phyloP scores from a whole-genome alignment of 1,140 invertebrate genomes.

The Chrysoperla carnea region DNA sequence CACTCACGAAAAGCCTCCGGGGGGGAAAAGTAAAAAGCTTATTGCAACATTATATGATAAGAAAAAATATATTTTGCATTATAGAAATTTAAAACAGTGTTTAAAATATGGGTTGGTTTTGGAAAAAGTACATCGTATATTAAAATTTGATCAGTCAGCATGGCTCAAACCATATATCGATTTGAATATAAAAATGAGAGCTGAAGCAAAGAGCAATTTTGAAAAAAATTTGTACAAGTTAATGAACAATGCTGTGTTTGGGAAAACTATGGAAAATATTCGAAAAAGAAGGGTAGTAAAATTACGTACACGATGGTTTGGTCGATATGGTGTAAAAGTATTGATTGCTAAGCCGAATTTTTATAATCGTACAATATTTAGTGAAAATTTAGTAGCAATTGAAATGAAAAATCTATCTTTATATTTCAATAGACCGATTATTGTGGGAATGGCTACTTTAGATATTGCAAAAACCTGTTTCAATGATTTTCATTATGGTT shows the following conservation, averaged over 20 bases:
- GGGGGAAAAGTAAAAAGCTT: constrained; percentile 7
- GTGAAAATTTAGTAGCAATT: constrained; percentile 3
- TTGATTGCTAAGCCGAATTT: constrained; percentile 16
- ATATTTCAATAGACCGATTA: constrained; percentile 6
- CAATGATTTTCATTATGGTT: constrained; percentile 7
- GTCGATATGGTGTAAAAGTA: constrained; percentile 9
- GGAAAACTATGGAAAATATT: constrained; percentile 27
- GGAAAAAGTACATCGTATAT: constrained; percentile 16
- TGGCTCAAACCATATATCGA: constrained; percentile 21
- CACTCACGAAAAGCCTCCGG: constrained; percentile 2
- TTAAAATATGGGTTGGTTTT: constrained; percentile 16
- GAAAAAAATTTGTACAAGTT: constrained; percentile 28
- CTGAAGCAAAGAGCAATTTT: constrained; percentile 19
- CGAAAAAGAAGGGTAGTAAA: constrained; percentile 17
- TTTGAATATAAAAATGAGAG: constrained; percentile 17
- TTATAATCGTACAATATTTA: constrained; percentile 11
- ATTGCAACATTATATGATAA: constrained; percentile 6
- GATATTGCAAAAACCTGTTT: constrained; percentile 5
- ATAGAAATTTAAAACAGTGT: constrained; percentile 16
- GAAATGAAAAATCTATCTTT: too few species aligned
- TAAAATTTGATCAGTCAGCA: constrained; percentile 18
- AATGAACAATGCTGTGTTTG: constrained; percentile 24
- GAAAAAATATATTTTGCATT: constrained; percentile 21
- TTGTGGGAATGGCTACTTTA: constrained; percentile 3
- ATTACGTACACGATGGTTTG: constrained; percentile 12